Evolutionary conservation across 37 sponge, comb jelly and placozoan genomes (phyloP), one percentile per base, ranked within the genome.

Genomic region (Hormiphora californensis): DNA sequence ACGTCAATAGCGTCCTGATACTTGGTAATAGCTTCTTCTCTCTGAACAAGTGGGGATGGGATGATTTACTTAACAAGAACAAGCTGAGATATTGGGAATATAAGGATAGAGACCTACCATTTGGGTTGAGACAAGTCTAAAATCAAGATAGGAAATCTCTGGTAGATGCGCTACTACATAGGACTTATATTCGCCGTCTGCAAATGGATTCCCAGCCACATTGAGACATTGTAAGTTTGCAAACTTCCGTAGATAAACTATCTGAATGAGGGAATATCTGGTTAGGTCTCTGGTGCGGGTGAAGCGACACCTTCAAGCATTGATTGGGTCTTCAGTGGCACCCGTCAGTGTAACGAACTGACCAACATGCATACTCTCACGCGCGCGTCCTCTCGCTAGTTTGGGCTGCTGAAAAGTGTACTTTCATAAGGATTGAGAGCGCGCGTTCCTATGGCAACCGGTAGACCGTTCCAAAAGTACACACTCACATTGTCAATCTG

Each of bases 111-210:
- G 0, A 87, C 88, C 54, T 63, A 94, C 96, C 54, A 86, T 88
- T 40, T 93, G 90, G 31, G 86, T 86, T 30, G 85, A 31, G 30
- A 96, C 85, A 63, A 92, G 63, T 35, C 63, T 49, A 69, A 89
- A 96, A 87, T 96, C 96, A 34, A 96, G 85, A 43, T 96, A 96
- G 8, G 91, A 55, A 19, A 94, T 67, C 7, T 90, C 69, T 21
- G 96, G 96, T 0, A 96, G 46, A 34, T 85, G 88, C 0, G 93
- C 94, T 0, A 90, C 39, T 33, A 86, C 59, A 43, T 88, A 91
- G 0, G 35, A 51, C 0, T 55, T 78, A 59, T 91, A 96, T 49
- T 44, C 36, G 37, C 59, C 49, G 34, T 90, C 87, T 21, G 73
- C 63, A 46, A 91, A 89, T 1, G 88, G 87, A 69, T 94, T 96